A percentile compares a stretch with the other conserved stretches of the same genome.
Conservation (phyloP, 1,140 invertebrate genomes). For the Drosophila mojavensis region DNA sequence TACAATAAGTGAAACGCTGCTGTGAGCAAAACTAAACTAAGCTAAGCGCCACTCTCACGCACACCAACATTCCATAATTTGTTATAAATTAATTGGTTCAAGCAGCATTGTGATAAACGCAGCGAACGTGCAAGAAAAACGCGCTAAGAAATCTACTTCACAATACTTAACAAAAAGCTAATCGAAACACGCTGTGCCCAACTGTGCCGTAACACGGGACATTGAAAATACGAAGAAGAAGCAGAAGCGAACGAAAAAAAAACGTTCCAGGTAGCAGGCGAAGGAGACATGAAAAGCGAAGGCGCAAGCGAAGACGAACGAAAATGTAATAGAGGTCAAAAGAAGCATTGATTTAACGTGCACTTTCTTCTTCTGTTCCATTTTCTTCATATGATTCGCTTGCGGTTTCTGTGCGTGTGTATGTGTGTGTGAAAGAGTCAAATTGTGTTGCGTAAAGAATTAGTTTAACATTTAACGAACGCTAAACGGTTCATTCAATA, state of each 20-base stretch:
- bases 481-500: constrained; percentile 53
- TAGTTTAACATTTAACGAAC: constrained; percentile 64
- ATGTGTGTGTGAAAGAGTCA: constrained; percentile 23
- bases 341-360: constrained; percentile 81
- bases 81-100: constrained; percentile 21
- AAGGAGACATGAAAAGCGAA: constrained; percentile 33
- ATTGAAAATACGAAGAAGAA: constrained; percentile 28
- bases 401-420: constrained; percentile 33
- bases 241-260: constrained; percentile 17
- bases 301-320: constrained; percentile 48
- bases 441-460: constrained; percentile 67
- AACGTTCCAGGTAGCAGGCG: constrained; percentile 30
- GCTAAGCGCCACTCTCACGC: neutral
- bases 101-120: constrained; percentile 48
- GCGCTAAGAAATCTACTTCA: constrained; percentile 25
- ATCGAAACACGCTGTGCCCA: constrained; percentile 32
- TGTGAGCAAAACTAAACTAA: constrained; percentile 28
- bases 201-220: constrained; percentile 70
- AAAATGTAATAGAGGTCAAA: constrained; percentile 82
- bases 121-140: constrained; percentile 4
- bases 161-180: constrained; percentile 11
- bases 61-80: constrained; percentile 15
- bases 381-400: constrained; percentile 33
- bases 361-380: constrained; percentile 53
- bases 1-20: constrained; percentile 74